Evolutionary conservation across 2,113 vertebrate species (phyloP).

Genomic region (Odocoileus hemionus): DNA sequence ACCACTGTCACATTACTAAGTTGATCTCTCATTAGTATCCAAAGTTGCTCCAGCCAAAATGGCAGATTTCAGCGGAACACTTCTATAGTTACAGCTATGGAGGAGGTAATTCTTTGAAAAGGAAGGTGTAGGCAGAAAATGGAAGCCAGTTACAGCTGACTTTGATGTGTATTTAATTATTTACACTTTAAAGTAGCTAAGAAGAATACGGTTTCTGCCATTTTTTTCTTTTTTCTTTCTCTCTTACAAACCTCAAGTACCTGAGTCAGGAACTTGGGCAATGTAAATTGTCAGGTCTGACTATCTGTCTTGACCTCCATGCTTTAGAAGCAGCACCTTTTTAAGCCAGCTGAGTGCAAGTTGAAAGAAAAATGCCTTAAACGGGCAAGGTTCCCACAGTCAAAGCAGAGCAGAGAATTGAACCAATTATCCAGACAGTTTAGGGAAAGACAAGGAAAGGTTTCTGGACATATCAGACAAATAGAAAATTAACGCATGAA

Average conservation of each 20-base stretch:
- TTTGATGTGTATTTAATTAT: background rate
- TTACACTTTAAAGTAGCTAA: background rate
- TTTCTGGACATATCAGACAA: background rate
- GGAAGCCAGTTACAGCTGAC: background rate
- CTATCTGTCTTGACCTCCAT: background rate
- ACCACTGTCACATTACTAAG: background rate
- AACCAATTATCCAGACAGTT: constrained; percentile 38
- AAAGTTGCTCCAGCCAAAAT: background rate
- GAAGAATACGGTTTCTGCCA: background rate
- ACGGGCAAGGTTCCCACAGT: background rate
- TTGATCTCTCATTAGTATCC: background rate
- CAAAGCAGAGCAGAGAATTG: background rate
- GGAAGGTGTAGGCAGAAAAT: background rate
- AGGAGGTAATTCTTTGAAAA: background rate
- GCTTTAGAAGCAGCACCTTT: background rate
- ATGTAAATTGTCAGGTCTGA: background rate
- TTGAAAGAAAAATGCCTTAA: constrained; percentile 21
- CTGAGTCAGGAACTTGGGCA: background rate
- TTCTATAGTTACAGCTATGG: background rate
- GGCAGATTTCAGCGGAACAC: background rate
- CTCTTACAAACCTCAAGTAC: background rate
- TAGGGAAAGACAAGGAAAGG: background rate
- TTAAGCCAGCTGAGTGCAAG: background rate
- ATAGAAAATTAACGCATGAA: constrained; percentile 1
- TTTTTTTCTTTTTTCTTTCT: background rate